Percentiles rank a stretch among this genome's conserved stretches.
phyloP scores from a whole-genome alignment of 2,888 invertebrate species.

The Eucera pruinosa region DNA sequence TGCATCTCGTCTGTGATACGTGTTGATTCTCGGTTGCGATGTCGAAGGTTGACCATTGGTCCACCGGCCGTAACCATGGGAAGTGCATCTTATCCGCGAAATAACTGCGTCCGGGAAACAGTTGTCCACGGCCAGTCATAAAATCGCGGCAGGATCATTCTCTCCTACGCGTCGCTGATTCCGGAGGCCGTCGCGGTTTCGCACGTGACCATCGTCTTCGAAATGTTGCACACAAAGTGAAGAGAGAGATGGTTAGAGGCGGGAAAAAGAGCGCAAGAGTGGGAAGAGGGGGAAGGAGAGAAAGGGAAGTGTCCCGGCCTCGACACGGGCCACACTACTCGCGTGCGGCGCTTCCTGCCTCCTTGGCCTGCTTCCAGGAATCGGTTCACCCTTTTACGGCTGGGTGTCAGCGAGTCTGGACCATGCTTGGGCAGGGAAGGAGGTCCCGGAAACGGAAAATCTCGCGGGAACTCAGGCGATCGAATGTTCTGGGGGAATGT shows the following conservation, averaged over 20 bases:
- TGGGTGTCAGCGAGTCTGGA: conserved; percentile 28
- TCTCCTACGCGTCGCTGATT: conserved; percentile 11
- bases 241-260: background rate
- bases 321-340: conserved; percentile 31
- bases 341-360: conserved; percentile 15
- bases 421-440: background rate
- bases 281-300: background rate
- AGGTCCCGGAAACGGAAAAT: conserved; percentile 30
- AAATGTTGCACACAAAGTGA: background rate
- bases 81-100: conserved; percentile 58
- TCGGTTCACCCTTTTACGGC: conserved; percentile 41
- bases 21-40: conserved; percentile 25
- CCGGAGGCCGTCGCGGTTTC: conserved; percentile 11
- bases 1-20: too few species aligned
- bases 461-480: conserved; percentile 4
- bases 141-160: conserved; percentile 38
- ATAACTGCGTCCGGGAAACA: conserved; percentile 48
- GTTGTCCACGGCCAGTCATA: conserved; percentile 35
- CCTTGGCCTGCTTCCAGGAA: conserved; percentile 50
- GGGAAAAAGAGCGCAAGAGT: background rate
- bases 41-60: conserved; percentile 30
- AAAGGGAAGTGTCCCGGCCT: conserved; percentile 8
- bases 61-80: conserved; percentile 44
- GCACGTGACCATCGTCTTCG: conserved; percentile 3
- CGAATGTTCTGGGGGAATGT: conserved; percentile 6